A percentile compares a stretch with the other conserved stretches of the same genome.
Evolutionary conservation across 2,797 vertebrate species (phyloP).

Genomic region (Betta splendens): DNA sequence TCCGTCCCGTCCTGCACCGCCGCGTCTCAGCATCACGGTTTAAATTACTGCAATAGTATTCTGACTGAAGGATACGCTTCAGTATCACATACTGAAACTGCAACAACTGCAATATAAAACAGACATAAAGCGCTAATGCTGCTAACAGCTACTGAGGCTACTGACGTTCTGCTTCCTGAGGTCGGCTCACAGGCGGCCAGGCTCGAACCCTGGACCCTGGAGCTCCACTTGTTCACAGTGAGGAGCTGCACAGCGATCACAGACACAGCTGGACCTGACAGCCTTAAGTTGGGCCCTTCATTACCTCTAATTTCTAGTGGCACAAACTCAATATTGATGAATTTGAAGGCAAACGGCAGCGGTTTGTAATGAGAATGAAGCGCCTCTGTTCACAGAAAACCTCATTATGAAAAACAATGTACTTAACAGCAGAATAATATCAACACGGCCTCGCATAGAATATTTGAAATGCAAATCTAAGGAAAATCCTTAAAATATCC

Average conservation of each 20-base stretch:
- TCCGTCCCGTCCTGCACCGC: constrained; percentile 45
- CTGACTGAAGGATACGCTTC: constrained; percentile 44
- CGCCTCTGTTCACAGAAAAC: neutral
- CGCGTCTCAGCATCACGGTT: constrained; percentile 56
- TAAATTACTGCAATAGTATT: constrained; percentile 53
- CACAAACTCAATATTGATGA: constrained; percentile 1
- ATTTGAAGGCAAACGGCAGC: constrained; percentile 9
- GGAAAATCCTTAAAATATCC: too few species aligned
- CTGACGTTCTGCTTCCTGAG: constrained; percentile 7
- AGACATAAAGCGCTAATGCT: constrained; percentile 28
- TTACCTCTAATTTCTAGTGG: too few species aligned
- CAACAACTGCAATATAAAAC: constrained; percentile 52
- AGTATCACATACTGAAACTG: constrained; percentile 47
- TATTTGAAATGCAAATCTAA: too few species aligned
- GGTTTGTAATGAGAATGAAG: constrained; percentile 6
- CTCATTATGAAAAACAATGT: neutral
- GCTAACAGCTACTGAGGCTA: constrained; percentile 4
- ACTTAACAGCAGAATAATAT: neutral
- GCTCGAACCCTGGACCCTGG: neutral
- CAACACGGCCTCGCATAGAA: too few species aligned
- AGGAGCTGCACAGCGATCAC: too few species aligned
- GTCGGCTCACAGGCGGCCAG: constrained; percentile 8
- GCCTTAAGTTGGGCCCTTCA: too few species aligned
- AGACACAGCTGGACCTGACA: too few species aligned
- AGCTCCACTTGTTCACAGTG: too few species aligned